Conservation (phyloP, 1,140 invertebrate species). For the Sinonovacula constricta region DNA sequence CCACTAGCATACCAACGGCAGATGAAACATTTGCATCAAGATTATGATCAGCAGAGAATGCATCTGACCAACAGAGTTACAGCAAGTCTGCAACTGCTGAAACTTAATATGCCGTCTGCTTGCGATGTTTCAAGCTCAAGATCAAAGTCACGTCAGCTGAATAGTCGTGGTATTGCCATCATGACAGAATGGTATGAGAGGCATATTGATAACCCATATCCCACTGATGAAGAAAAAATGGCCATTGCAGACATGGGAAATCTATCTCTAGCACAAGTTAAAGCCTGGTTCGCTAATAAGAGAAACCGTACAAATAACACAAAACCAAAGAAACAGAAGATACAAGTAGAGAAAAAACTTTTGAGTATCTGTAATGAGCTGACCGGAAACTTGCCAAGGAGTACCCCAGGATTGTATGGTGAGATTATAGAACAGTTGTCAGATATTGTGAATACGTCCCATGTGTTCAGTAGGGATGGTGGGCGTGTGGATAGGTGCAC, state of each 20-base stretch:
- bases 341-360: slow-evolving; percentile 64
- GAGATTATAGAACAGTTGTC: slow-evolving; percentile 67
- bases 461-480: slow-evolving; percentile 48
- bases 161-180: slow-evolving; percentile 61
- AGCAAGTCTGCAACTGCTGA: slow-evolving; percentile 63
- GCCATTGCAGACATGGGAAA: slow-evolving; percentile 65
- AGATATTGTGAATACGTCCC: slow-evolving; percentile 62
- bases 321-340: slow-evolving; percentile 68
- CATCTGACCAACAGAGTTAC: slow-evolving; percentile 62
- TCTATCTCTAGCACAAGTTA: slow-evolving; percentile 71
- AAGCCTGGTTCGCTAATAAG: slow-evolving; percentile 77
- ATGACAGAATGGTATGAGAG: slow-evolving; percentile 73
- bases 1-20: slow-evolving; percentile 53
- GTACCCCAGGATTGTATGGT: slow-evolving; percentile 58
- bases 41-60: slow-evolving; percentile 62
- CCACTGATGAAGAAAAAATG: slow-evolving; percentile 69
- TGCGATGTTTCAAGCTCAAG: slow-evolving; percentile 19
- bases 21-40: slow-evolving; percentile 47
- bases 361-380: slow-evolving; percentile 65
- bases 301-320: slow-evolving; percentile 73
- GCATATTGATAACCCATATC: slow-evolving; percentile 73
- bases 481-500: neutral
- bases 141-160: slow-evolving; percentile 60
- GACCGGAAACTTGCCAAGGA: slow-evolving; percentile 11
- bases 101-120: slow-evolving; percentile 48